Conservation (phyloP, 1,140 invertebrate genomes). For the Cydia splendana region DNA sequence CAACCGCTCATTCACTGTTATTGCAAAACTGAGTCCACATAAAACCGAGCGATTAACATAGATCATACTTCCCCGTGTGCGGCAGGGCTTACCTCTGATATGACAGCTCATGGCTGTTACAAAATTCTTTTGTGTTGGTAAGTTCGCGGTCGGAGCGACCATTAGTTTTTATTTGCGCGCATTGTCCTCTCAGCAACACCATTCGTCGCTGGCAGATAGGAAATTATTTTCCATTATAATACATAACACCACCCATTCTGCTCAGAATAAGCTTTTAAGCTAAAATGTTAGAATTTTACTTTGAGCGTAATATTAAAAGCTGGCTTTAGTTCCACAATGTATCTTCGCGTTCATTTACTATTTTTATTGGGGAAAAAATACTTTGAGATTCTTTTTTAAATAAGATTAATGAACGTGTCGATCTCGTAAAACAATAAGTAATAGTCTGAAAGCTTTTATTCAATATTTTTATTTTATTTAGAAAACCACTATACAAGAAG, state of each 20-base stretch:
- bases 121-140: conserved; percentile 66
- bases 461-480: background rate
- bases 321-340: conserved; percentile 10
- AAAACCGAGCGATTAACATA: conserved; percentile 70
- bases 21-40: conserved; percentile 64
- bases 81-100: conserved; percentile 63
- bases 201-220: conserved; percentile 50
- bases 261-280: conserved; percentile 40
- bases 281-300: conserved; percentile 24
- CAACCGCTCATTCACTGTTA: conserved; percentile 55
- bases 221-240: conserved; percentile 71
- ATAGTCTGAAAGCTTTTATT: background rate
- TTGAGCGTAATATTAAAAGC: conserved; percentile 18
- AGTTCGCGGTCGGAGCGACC: conserved; percentile 47
- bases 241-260: conserved; percentile 55
- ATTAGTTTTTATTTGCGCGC: conserved; percentile 71
- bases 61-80: conserved; percentile 53
- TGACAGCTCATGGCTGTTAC: conserved; percentile 50
- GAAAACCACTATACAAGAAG: background rate
- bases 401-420: background rate
- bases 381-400: background rate
- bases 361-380: background rate
- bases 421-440: background rate
- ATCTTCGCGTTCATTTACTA: conserved; percentile 5
- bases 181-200: conserved; percentile 54